Evolutionary conservation across 1,140 invertebrate species (phyloP).

Genomic region (Apis cerana): DNA sequence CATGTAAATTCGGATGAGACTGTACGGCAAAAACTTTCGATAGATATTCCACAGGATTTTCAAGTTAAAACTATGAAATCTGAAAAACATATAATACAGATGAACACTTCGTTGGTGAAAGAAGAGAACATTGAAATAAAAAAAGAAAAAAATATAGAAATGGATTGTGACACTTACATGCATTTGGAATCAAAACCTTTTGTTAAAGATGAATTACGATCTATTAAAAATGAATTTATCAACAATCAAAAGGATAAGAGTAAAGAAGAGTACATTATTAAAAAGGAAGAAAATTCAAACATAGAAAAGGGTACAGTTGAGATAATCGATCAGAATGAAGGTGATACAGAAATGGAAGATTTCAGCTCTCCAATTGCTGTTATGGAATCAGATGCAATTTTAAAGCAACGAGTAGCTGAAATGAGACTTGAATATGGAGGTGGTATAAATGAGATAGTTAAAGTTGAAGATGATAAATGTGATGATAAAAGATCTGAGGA

Average conservation of each 20-base stretch:
- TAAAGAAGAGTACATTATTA: not conserved
- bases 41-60: constrained; percentile 40
- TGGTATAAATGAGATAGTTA: constrained; percentile 59
- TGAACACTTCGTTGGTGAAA: constrained; percentile 22
- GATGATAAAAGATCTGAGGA: constrained; percentile 42
- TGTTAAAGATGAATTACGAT: constrained; percentile 43
- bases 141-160: constrained; percentile 31
- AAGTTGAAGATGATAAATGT: constrained; percentile 55
- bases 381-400: constrained; percentile 76
- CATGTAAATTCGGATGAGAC: constrained; percentile 28
- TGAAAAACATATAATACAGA: constrained; percentile 15
- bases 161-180: constrained; percentile 30
- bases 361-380: constrained; percentile 73
- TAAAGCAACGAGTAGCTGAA: constrained; percentile 77
- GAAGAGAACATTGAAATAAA: constrained; percentile 10
- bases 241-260: not conserved
- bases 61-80: constrained; percentile 30
- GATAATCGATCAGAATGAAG: constrained; percentile 73
- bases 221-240: not conserved
- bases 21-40: constrained; percentile 25
- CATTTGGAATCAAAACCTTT: constrained; percentile 19
- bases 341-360: constrained; percentile 71
- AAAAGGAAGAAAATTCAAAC: constrained; percentile 45
- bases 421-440: constrained; percentile 79
- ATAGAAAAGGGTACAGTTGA: constrained; percentile 72